Evolutionary conservation across 2,113 vertebrate species (phyloP).

Genomic region (Nansenia antarctica): DNA sequence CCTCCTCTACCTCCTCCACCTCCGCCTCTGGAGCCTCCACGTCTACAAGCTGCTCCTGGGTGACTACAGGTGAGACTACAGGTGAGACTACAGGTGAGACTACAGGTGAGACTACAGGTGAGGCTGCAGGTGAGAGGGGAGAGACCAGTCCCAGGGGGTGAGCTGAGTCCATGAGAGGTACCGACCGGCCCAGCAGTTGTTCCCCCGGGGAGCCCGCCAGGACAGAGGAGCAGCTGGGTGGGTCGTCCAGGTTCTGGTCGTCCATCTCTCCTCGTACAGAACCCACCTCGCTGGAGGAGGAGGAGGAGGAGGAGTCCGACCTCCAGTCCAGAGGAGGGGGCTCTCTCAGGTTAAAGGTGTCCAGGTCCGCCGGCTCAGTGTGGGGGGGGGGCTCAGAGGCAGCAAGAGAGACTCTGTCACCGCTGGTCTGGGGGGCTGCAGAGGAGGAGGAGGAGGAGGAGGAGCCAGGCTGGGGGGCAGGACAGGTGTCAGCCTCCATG

Average conservation of each 20-base stretch:
- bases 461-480: slow-evolving; percentile 15
- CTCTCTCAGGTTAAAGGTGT: slow-evolving; percentile 64
- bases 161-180: neutral
- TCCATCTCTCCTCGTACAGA: slow-evolving; percentile 59
- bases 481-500: slow-evolving; percentile 52
- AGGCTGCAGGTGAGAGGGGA: slow-evolving; percentile 1
- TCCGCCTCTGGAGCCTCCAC: neutral
- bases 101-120: neutral
- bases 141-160: no score
- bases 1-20: neutral
- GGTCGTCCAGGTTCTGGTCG: no score
- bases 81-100: neutral
- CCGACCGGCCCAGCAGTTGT: slow-evolving; percentile 3
- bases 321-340: slow-evolving; percentile 80
- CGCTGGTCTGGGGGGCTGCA: neutral
- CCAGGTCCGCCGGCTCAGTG: slow-evolving; percentile 62
- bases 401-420: neutral
- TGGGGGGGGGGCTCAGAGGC: neutral
- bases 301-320: slow-evolving; percentile 78
- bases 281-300: slow-evolving; percentile 67
- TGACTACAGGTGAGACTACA: neutral
- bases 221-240: slow-evolving; percentile 30
- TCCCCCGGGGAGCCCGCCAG: slow-evolving; percentile 40
- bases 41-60: slow-evolving; percentile 16
- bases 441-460: neutral